Base-by-base conservation (phyloP, 2,888 invertebrate genomes). In the Dimorphilus gyrociliatus region DNA sequence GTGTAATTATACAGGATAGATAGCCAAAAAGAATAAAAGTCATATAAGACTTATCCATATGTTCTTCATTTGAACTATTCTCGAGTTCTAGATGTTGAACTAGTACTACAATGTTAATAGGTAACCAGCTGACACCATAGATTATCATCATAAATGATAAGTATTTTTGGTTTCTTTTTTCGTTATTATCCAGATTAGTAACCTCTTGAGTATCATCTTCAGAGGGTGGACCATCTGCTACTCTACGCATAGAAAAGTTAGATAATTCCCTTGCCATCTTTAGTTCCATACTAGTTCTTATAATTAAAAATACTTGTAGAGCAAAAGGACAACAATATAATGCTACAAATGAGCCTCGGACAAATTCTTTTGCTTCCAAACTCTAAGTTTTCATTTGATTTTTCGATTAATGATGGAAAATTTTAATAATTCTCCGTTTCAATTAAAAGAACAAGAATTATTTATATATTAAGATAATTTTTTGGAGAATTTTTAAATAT, bases 11-110 rank as follows among this genome's bases (percentile, higher is more conserved):
- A 0, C 73, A 72, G 5, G 76, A 75, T 34, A 75, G 47, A 45
- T 75, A 77, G 1, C 72, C 76, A 32, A 76, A 60, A 75, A 75
- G 76, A 4, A 75, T 72, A 45, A 76, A 72, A 50, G 72, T 67
- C 27, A 72, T 67, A 52, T 72, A 77, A 2, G 72, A 72, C 29
- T 76, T 69, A 48, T 77, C 76, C 39, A 75, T 72, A 46, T 73
- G 72, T 21, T 67, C 69, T 27, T 67, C 68, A 52, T 76, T 76
- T 37, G 74, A 73, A 47, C 76, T 74, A 1, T 74, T 75, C 53
- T 78, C 77, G 31, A 69, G 65, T 27, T 76, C 63, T 24, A 73
- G 70, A 44, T 74, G 67, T 28, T 72, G 69, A 1, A 73, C 74
- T 25, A 77, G 61, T 38, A 71, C 58, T 8, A 68, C 54, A 25